Evolutionary conservation across 1,140 invertebrate species (phyloP).

Genomic region (Gonatopus flavifemur): DNA sequence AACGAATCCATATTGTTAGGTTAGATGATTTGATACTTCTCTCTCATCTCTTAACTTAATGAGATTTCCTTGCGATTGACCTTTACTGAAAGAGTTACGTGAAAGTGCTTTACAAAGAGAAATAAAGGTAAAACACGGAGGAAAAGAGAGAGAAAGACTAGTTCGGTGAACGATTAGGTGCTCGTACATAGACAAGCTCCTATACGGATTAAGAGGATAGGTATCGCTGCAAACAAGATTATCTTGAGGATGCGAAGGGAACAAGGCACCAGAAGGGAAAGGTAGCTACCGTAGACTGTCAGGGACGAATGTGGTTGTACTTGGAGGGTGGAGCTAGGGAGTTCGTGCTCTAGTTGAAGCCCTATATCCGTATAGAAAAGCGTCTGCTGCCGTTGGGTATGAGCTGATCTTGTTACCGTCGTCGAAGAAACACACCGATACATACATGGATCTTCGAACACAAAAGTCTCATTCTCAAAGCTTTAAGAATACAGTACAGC

Average conservation of each 20-base stretch:
- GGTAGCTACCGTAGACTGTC: constrained; percentile 8
- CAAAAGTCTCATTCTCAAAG: too few species aligned
- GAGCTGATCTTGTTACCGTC: constrained; percentile 45
- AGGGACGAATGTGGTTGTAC: constrained; percentile 21
- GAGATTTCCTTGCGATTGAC: too few species aligned
- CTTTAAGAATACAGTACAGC: too few species aligned
- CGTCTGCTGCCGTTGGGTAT: constrained; percentile 31
- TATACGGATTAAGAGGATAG: constrained; percentile 43
- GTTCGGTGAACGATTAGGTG: constrained; percentile 44
- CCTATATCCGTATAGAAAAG: constrained; percentile 33
- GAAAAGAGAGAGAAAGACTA: too few species aligned
- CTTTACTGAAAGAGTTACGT: too few species aligned
- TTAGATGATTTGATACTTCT: too few species aligned
- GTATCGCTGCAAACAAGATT: constrained; percentile 51
- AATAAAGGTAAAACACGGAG: too few species aligned
- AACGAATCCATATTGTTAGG: too few species aligned
- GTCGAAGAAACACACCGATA: constrained; percentile 26
- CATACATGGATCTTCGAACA: constrained; percentile 28
- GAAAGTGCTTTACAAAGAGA: too few species aligned
- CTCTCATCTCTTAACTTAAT: too few species aligned
- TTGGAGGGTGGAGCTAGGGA: constrained; percentile 24
- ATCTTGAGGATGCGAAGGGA: constrained; percentile 30
- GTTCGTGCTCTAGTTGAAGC: constrained; percentile 52
- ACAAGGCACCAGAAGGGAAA: constrained; percentile 6
- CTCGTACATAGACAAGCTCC: constrained; percentile 40